These are phyloP conservation scores for Adelphocoris suturalis DNA, from an alignment of 2,888 invertebrate species.

Conservation along the genomic window DNA sequence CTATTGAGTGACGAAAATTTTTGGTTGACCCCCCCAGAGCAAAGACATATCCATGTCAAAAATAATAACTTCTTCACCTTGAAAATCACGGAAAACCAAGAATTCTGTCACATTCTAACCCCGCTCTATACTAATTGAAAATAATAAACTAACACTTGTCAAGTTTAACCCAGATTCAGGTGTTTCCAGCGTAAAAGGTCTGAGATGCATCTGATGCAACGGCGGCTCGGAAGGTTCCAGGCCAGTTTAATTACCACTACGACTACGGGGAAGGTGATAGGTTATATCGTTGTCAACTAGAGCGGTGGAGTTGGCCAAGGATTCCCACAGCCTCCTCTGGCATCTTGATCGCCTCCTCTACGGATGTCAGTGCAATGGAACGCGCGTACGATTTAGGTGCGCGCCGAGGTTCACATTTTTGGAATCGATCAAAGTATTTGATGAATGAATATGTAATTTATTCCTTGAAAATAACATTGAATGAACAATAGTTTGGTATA, in stretches of 20 bases:
- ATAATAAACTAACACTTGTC: background rate
- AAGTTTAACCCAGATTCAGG: background rate
- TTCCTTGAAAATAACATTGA: too few species aligned
- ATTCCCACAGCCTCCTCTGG: background rate
- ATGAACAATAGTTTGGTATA: too few species aligned
- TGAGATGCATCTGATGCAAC: background rate
- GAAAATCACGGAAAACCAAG: too few species aligned
- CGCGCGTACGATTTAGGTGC: background rate
- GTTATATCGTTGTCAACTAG: constrained; percentile 35
- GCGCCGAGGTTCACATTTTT: too few species aligned
- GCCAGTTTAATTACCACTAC: constrained; percentile 25
- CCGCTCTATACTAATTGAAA: too few species aligned
- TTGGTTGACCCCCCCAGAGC: too few species aligned
- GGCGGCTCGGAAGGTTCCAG: background rate
- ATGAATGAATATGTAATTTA: too few species aligned
- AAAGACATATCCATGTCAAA: too few species aligned
- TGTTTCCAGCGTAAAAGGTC: background rate
- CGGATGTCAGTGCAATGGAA: background rate
- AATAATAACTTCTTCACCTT: too few species aligned
- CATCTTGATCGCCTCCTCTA: background rate
- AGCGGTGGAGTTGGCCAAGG: constrained; percentile 34
- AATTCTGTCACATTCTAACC: too few species aligned
- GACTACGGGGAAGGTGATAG: constrained; percentile 17
- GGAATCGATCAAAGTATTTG: too few species aligned
- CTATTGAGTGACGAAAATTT: too few species aligned